Base-by-base conservation (phyloP, 2,797 vertebrate genomes). In the Bradypodion pumilum region DNA sequence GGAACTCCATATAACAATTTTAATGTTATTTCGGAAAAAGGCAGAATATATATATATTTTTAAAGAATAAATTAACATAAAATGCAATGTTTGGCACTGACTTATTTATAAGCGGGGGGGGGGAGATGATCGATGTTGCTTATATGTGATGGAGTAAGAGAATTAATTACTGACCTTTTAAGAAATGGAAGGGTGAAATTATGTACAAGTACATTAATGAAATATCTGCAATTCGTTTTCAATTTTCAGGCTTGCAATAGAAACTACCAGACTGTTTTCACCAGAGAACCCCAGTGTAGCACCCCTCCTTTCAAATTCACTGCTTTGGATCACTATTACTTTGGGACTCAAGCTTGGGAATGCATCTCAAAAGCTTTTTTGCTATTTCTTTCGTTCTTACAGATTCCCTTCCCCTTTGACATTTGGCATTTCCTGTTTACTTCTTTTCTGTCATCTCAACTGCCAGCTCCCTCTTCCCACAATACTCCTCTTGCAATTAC, bases 351-450 rank as follows among this genome's bases (percentile, higher is more conserved):
- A 1, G 16, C 60, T 77, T 75, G 37, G 82, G 23, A 8, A 60
- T 49, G 16, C 12, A 76, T 81, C 52, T 69, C 52, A 40, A 66
- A 60, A 75, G 10, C 25, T 49, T 81, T 32, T 81, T 49, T 81
- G 49, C n/a, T 42, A 42, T 27, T 60, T 75, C 46, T 62, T 52
- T 81, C 76, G 70, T 81, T 81, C 76, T 81, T 62, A 60, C 59
- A 42, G 72, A 42, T 19, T 75, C 29, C 59, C 29, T 74, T 76
- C 15, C 52, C n/a, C 40, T 10, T 46, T 85, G 78, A 81, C 84
- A 81, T 85, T 85, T 85, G 78, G 7, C 19, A 62, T 32, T 85
- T 81, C 84, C 84, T 85, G 65, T 81, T 85, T 85, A 85, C 65
- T 81, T 85, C 73, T 76, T 70, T 52, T 62, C 35, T 40, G 12